A percentile compares a stretch with the other conserved stretches of the same genome.
Conservation (phyloP, 2,113 vertebrate genomes). For the Fulica atra region DNA sequence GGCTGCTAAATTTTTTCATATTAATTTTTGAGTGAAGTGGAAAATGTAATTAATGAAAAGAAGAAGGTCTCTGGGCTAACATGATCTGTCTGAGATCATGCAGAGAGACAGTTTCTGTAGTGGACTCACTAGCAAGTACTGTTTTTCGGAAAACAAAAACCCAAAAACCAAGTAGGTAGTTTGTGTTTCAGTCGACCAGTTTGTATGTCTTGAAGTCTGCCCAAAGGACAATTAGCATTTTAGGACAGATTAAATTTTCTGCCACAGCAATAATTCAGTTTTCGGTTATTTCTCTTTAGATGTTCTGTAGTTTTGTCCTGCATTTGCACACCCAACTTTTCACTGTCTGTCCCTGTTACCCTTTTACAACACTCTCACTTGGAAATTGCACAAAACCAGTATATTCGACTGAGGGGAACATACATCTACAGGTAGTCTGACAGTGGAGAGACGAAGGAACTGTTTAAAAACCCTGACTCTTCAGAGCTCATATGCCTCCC, state of each 20-base stretch:
- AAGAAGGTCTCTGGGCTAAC: not conserved
- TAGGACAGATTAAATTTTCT: not conserved
- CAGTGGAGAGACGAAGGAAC: not conserved
- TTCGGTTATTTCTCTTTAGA: not conserved
- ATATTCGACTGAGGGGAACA: rapidly evolving
- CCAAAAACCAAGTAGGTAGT: not conserved
- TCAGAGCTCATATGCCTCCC: not conserved
- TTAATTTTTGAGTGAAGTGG: not conserved
- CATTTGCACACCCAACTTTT: not conserved
- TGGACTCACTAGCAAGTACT: not conserved
- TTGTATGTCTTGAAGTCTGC: not conserved
- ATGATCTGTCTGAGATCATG: not conserved
- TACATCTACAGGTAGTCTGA: not conserved
- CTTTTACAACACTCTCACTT: not conserved
- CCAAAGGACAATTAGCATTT: not conserved
- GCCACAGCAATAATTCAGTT: not conserved
- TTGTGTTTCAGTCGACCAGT: not conserved
- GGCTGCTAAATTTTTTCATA: not conserved
- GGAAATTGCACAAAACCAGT: not conserved
- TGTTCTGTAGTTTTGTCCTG: not conserved
- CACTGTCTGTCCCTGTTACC: not conserved
- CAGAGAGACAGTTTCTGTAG: not conserved
- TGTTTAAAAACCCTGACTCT: not conserved
- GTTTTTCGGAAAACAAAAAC: not conserved
- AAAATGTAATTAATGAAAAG: not conserved